A percentile compares a stretch with the other conserved stretches of the same genome.
These are phyloP conservation scores for Piezodorus guildinii DNA, from an alignment of 1,140 invertebrate species.

Conservation along the genomic window DNA sequence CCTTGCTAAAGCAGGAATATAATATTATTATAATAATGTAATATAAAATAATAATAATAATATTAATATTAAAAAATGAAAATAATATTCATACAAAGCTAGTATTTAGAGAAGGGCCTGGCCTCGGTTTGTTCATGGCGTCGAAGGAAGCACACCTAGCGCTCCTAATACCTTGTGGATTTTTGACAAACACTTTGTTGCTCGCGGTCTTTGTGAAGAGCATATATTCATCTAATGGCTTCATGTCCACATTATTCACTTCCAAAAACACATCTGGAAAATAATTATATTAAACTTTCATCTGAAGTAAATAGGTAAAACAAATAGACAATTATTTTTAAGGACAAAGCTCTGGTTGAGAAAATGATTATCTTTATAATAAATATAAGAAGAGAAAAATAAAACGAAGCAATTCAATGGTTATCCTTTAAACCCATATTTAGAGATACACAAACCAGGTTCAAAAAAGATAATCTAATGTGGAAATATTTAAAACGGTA, in stretches of 20 bases:
- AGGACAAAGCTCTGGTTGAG: no score
- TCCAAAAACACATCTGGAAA: constrained; percentile 62
- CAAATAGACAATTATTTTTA: no score
- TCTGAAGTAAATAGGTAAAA: no score
- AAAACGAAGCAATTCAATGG: no score
- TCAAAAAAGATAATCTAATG: no score
- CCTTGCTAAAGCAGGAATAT: constrained; percentile 38
- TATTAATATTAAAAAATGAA: neutral
- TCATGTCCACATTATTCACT: constrained; percentile 66
- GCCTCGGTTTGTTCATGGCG: constrained; percentile 44
- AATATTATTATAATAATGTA: no score
- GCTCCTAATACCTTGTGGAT: constrained; percentile 67
- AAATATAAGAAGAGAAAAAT: no score
- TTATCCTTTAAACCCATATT: no score
- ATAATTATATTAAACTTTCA: no score
- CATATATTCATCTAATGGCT: constrained; percentile 79
- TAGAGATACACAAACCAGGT: no score
- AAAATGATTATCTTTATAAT: no score
- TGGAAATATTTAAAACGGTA: neutral
- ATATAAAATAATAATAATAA: no score
- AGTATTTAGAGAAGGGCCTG: constrained; percentile 50
- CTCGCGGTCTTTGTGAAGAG: constrained; percentile 66
- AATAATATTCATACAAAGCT: constrained; percentile 42
- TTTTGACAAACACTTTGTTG: constrained; percentile 67
- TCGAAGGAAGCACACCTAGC: constrained; percentile 71